Evolutionary conservation across 2,797 vertebrate species (phyloP), one percentile per base, ranked within the genome.

Genomic region (Myotis daubentonii): DNA sequence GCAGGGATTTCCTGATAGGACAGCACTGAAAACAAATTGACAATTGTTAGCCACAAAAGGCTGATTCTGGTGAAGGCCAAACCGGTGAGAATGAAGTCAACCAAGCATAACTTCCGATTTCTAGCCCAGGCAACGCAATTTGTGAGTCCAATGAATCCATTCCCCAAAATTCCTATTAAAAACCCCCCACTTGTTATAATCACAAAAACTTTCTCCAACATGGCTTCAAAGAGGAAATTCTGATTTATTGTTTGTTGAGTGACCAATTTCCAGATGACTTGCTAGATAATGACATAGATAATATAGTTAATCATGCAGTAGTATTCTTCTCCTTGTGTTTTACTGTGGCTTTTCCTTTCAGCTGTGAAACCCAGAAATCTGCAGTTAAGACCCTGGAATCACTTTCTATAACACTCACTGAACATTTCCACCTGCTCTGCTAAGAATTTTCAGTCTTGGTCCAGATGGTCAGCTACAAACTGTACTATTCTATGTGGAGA

Each of bases 71-170:
- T 25, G 44, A 92, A 60, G 11, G 55, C 65, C 49, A 87, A 16
- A 88, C 47, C 89, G 28, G 57, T 74, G 60, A 87, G 68, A 79
- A 96, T 71, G 53, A 95, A 92, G 53, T 88, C 92, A 25, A 53
- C 12, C 33, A 79, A 79, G 19, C 19, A 51, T 62, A 94, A 66
- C 19, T 87, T 87, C 57, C 75, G 10, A 36, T 47, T 87, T 84
- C 66, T 91, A n/a, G 87, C 55, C 51, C 71, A 55, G 16, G 38
- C 12, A 8, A 75, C 36, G 53, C 57, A 89, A 62, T 20, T 84
- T 81, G 62, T 68, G 19, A 89, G 17, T 53, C 55, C 33, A 60
- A 55, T 88, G 36, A 96, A 92, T 66, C 30, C 38, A 88, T 88
- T 94, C 16, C 84, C 17, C 3, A 79, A 80, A 68, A 84, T 66